Base-by-base conservation (phyloP, 2,888 invertebrate species). In the Rhagophthalmus giganteus region DNA sequence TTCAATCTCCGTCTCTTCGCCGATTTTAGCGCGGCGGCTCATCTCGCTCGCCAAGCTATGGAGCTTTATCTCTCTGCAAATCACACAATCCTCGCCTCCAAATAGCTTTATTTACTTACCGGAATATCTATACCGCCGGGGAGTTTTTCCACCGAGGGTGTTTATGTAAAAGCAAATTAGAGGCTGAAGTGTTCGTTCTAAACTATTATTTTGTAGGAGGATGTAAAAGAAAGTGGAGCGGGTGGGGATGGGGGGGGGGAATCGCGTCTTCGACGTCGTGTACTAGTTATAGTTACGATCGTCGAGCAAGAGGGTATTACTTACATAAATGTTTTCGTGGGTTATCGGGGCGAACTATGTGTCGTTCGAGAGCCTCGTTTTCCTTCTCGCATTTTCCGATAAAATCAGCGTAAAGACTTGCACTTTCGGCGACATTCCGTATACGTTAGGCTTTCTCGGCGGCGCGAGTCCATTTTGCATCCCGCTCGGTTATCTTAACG, bases 51-150 rank as follows among this genome's bases (percentile, higher is more conserved):
- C 51, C 47, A 28, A 24, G 40, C 46, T 52, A 52, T 40, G 41
- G 42, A 40, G 42, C 63, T 67, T 68, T 68, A 68, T 68, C 65
- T 67, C 57, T 58, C 58, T 59, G 61, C 62, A 66, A 66, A 68
- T 68, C 68, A 64, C 66, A 60, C 61, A 64, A 64, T 65, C 63
- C 65, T 60, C 64, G 64, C 62, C 60, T 64, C 51, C 60, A 59
- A 68, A 68, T 67, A 58, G 66, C 67, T 67, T 67, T 68, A 69
- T 69, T 69, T 69, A 69, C 70, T 69, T 69, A 68, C 66, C 66
- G 64, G 68, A 68, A 68, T 68, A 67, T 67, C 65, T 68, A 64
- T 63, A 65, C 66, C 62, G 63, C 63, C 64, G 57, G 54, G 57
- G 62, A 63, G 60, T 56, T 66, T 67, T 67, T 65, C 54, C 51